Base-by-base conservation (phyloP, 2,113 vertebrate genomes). In the Cynocephalus volans region DNA sequence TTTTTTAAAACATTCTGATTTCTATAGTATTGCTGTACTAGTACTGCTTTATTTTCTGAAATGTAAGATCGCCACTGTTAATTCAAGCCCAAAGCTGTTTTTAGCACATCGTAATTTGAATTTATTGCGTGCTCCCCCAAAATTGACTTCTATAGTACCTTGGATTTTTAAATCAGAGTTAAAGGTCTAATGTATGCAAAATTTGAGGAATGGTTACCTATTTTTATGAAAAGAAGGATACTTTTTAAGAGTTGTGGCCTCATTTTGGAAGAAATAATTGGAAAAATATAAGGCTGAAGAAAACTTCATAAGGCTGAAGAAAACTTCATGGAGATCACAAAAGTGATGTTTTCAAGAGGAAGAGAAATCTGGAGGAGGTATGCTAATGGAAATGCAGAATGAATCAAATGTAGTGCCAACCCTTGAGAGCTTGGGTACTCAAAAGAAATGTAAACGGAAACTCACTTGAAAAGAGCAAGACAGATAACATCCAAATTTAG, bases 231-330 rank as follows among this genome's bases (percentile, higher is more conserved):
- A 65, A 15, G 6, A 50, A 8, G 31, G 11, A 23, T 28, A 54
- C 19, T 69, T 65, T 18, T 80, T 60, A 26, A 26, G 12, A 54
- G 17, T 41, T 52, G 9, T 41, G 3, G 33, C 18, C 15, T 75
- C 11, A 64, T 65, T 97, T 91, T 73, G 21, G 56, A 87, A 62
- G 54, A 81, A 95, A 58, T 72, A 86, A 89, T 72, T 87, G 36
- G n/a, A 52, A 92, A 69, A 83, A 79, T 36, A 23, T 17, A 62
- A 84, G 56, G 48, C n/a, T 58, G n/a, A 83, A 82, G 76, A 77
- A 85, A 87, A 86, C 41, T 24, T 19, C 4, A 36, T 21, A 62
- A 84, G 56, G 48, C n/a, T 58, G n/a, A 83, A 82, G 76, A 77
- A 85, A 87, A 86, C 41, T 24, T 19, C 4, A 36, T 21, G n/a